Percentiles rank a stretch among this genome's conserved stretches.
These are phyloP conservation scores for Bombus picipes DNA, from an alignment of 1,140 invertebrate species.

Conservation along the genomic window DNA sequence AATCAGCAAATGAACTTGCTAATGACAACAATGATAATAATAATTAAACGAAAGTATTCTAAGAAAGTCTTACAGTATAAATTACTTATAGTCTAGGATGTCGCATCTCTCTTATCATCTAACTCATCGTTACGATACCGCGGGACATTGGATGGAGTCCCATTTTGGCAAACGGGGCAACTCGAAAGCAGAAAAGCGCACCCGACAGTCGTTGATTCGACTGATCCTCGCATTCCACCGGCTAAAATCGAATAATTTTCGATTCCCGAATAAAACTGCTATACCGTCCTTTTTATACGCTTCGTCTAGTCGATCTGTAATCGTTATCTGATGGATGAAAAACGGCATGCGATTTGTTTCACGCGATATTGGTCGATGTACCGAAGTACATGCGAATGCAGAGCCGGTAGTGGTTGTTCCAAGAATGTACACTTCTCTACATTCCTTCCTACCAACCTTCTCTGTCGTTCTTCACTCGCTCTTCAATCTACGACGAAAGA, in stretches of 20 bases:
- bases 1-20: slow-evolving; percentile 55
- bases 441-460: not conserved
- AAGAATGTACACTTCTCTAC: not conserved
- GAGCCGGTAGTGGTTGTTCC: slow-evolving; percentile 2
- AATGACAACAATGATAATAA: slow-evolving; percentile 61
- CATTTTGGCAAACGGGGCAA: slow-evolving; percentile 5
- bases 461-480: no score
- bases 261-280: not conserved
- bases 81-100: slow-evolving; percentile 54
- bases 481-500: not conserved
- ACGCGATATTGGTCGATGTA: slow-evolving; percentile 10
- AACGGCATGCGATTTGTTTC: not conserved
- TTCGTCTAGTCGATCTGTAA: not conserved
- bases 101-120: slow-evolving; percentile 60
- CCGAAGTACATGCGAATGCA: slow-evolving; percentile 8
- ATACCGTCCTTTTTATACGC: not conserved
- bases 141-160: slow-evolving; percentile 8
- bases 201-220: slow-evolving; percentile 1
- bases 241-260: not conserved
- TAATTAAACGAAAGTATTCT: slow-evolving; percentile 56
- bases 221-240: not conserved
- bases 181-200: not conserved
- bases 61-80: slow-evolving; percentile 63
- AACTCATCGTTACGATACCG: slow-evolving; percentile 45
- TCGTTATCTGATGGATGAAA: not conserved